Evolutionary conservation across 2,797 vertebrate genomes (phyloP).

Genomic region (Chrysocyon brachyurus): DNA sequence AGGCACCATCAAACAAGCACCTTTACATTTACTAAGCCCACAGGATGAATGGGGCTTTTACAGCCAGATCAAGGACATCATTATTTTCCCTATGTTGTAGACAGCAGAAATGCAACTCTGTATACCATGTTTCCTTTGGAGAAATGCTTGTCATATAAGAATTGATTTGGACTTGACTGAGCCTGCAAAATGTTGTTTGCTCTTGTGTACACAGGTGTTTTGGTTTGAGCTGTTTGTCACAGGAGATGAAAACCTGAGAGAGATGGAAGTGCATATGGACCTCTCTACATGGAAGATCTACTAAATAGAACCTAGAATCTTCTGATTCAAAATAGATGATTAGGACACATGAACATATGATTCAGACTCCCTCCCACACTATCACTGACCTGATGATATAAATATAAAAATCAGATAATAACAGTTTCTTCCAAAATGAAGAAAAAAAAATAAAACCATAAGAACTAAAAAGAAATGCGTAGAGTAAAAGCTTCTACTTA

Average conservation of each 20-base stretch:
- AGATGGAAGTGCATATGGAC: not conserved
- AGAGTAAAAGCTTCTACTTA: not conserved
- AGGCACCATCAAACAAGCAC: not conserved
- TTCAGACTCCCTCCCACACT: not conserved
- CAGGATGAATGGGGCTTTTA: not conserved
- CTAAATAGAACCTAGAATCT: not conserved
- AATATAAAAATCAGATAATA: not conserved
- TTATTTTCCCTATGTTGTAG: not conserved
- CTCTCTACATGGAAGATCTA: not conserved
- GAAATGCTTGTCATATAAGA: not conserved
- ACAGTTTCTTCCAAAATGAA: not conserved
- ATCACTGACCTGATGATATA: not conserved
- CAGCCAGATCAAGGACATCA: not conserved
- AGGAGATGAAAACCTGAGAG: not conserved
- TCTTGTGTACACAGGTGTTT: not conserved
- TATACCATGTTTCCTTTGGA: not conserved
- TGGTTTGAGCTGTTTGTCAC: constrained; percentile 11
- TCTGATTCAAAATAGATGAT: not conserved
- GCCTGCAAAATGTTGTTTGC: not conserved
- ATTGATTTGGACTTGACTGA: not conserved
- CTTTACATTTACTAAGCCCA: not conserved
- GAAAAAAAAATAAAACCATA: not conserved
- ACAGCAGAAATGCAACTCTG: not conserved
- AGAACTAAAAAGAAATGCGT: not conserved
- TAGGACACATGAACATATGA: not conserved